A percentile compares a stretch with the other conserved stretches of the same genome.
Evolutionary conservation across 2,797 vertebrate species (phyloP).

Genomic region (Coracias cyanogaster): DNA sequence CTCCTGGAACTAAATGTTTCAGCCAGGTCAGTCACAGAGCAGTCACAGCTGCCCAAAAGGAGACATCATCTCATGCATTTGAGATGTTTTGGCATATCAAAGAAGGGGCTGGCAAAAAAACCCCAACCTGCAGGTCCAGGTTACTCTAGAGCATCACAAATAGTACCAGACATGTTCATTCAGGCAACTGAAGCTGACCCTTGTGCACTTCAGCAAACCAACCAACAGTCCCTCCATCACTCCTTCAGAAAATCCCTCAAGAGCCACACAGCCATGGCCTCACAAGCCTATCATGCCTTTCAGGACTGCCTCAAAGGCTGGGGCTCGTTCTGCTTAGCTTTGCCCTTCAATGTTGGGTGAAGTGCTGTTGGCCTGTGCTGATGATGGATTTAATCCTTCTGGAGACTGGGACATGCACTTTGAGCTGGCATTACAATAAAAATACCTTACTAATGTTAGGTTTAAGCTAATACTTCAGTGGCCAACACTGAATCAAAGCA

Average conservation of each 20-base stretch:
- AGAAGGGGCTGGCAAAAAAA: neutral
- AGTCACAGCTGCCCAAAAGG: neutral
- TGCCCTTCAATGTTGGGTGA: neutral
- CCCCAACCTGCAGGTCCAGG: neutral
- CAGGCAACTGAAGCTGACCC: neutral
- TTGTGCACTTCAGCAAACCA: neutral
- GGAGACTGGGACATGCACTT: neutral
- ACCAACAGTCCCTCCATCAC: fast-evolving
- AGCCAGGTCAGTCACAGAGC: neutral
- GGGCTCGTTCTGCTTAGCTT: neutral
- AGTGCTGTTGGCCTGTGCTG: neutral
- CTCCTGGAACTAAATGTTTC: neutral
- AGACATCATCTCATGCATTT: neutral
- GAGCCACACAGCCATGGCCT: neutral
- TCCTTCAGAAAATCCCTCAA: neutral
- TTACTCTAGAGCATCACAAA: neutral
- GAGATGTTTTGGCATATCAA: neutral
- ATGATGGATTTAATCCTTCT: neutral
- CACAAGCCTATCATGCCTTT: neutral
- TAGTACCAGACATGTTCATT: neutral
- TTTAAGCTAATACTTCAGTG: neutral
- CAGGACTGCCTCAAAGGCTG: neutral
- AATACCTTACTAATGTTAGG: neutral
- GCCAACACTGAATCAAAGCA: neutral
- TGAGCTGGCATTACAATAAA: neutral